Base-by-base conservation (phyloP, 2,797 vertebrate species). In the Anomalospiza imberbis region DNA sequence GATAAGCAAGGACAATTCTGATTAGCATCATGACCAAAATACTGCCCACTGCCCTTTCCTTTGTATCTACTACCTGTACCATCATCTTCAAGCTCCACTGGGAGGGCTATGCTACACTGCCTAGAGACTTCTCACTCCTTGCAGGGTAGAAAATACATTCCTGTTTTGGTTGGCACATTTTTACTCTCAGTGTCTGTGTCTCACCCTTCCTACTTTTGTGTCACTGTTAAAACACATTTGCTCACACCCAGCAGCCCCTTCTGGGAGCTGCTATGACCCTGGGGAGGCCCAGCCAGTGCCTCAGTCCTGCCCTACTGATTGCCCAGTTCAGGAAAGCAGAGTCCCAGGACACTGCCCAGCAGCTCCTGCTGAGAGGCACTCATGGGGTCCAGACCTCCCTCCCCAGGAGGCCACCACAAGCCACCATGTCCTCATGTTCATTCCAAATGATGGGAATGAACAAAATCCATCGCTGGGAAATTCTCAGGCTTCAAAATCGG, bases 381-480 rank as follows among this genome's bases (percentile, higher is more conserved):
- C 38, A 14, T 12, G 10, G 63, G 24, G 15, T 24, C 48, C 77
- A 68, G 47, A 84, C 8, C 26, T 71, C 32, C 16, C 19, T 86
- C 31, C 25, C 38, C 1, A 0, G 11, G 32, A 87, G 42, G 24
- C n/a, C 44, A 68, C 29, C 71, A 57, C 32, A 51, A 32, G 24
- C 21, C 42, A 53, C 50, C 7, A 1, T 3, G 12, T 50, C 68
- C 44, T 76, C 54, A 3, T 0, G 1, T 18, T 48, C 21, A 2
- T 21, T 51, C 54, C 53, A 76, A 31, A 29, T 51, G 70, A 57
- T 1, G 2, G 54, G 47, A 76, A 62, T 20, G 28, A 70, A 10
- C 17, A 75, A 73, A 91, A 85, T 62, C 36, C 0, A 0, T 34
- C 54, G 48, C 29, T 40, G 36, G 55, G 60, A 89, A 95, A 48